Base-by-base conservation (phyloP, 2,888 invertebrate genomes). In the Drosophila acutilabella region DNA sequence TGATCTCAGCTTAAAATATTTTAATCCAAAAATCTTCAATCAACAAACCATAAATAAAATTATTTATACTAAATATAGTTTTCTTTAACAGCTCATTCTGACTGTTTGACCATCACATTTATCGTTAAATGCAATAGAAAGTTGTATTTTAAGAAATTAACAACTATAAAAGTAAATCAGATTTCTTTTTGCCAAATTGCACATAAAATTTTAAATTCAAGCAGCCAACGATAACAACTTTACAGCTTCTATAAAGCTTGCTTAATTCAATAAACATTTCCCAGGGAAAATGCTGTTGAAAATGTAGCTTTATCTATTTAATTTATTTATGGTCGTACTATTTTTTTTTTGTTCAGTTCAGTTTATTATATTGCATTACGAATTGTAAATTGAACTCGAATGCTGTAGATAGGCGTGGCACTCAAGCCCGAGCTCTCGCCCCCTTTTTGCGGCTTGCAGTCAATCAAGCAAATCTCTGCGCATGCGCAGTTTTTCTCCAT, bases 201-300 rank as follows among this genome's bases (percentile, higher is more conserved):
- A 3, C 95, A 90, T 95, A 95, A 93, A 95, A 95, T 92, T 95
- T 96, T 89, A 91, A 95, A 74, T 95, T 95, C 8, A 2, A 8
- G 10, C 8, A 6, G 45, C 23, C 18, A 57, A 18, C 23, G 30
- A 10, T 16, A 51, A 44, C 18, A 44, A 48, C 42, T 11, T 41
- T 11, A 42, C 20, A 52, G 52, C 30, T 41, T 30, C 4, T 13
- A 16, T 33, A 44, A 10, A 10, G 36, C 23, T 18, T 18, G 41
- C 33, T 11, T 38, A 48, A 41, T 66, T 45, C 4, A 4, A 36
- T 33, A 42, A 45, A 56, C 36, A 40, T 64, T 70, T 61, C 56
- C 52, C 61, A 47, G 54, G 45, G 44, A 53, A 59, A 51, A n/a
- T 16, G 30, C 18, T n/a, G 18, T 20, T 71, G 41, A 16, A 38